These are phyloP conservation scores for Lycocerus yunnanus DNA, from an alignment of 2,888 invertebrate genomes.

Conservation along the genomic window DNA sequence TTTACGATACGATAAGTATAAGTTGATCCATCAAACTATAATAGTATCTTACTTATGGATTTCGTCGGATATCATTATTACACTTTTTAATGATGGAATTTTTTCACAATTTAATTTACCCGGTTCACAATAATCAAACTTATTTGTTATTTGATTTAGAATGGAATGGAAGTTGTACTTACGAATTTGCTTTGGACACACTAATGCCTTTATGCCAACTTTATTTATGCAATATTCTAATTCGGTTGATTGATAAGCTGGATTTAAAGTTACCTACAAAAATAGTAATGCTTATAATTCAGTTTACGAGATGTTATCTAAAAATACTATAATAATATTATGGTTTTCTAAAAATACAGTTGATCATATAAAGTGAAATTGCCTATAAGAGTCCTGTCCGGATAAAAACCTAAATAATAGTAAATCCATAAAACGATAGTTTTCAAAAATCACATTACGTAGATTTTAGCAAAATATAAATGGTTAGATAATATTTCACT, in stretches of 20 bases:
- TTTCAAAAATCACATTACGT: no score
- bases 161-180: slow-evolving; percentile 70
- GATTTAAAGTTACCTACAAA: slow-evolving; percentile 74
- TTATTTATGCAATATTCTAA: slow-evolving; percentile 74
- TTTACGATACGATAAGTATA: neutral
- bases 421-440: no score
- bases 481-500: no score
- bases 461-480: no score
- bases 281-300: neutral
- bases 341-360: no score
- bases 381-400: no score
- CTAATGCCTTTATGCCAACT: slow-evolving; percentile 68
- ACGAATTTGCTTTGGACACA: slow-evolving; percentile 67
- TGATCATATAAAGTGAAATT: no score
- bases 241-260: slow-evolving; percentile 72
- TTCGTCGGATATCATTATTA: slow-evolving; percentile 64
- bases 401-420: no score
- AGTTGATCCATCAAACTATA: neutral
- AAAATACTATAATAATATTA: no score
- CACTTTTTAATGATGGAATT: slow-evolving; percentile 59
- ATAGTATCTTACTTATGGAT: slow-evolving; percentile 58
- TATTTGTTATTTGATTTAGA: slow-evolving; percentile 64
- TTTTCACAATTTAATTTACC: slow-evolving; percentile 57
- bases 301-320: neutral
- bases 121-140: slow-evolving; percentile 56